These are phyloP conservation scores for Drosophila falleni DNA, from an alignment of 2,888 invertebrate genomes.

Conservation along the genomic window DNA sequence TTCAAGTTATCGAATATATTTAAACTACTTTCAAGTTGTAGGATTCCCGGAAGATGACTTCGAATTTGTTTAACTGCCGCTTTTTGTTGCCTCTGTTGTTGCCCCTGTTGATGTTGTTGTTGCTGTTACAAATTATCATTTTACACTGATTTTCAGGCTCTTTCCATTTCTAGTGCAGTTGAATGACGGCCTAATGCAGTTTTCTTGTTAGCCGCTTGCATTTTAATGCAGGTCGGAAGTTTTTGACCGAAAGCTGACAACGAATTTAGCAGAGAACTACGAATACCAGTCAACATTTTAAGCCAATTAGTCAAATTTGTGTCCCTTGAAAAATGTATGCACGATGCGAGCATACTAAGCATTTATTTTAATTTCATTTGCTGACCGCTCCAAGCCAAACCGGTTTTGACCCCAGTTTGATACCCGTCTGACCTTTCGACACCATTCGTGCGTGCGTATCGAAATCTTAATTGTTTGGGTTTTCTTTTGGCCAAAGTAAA, in stretches of 20 bases:
- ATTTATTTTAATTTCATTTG: constrained; percentile 37
- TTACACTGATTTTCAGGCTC: constrained; percentile 44
- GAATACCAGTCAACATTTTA: constrained; percentile 27
- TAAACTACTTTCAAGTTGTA: neutral
- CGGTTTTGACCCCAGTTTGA: constrained; percentile 42
- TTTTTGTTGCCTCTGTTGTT: constrained; percentile 7
- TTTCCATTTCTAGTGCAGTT: neutral
- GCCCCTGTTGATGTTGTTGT: constrained; percentile 8
- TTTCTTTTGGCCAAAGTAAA: constrained; percentile 19
- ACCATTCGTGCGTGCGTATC: constrained; percentile 59
- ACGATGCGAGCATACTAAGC: constrained; percentile 15
- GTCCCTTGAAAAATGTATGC: constrained; percentile 36
- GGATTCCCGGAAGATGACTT: constrained; percentile 32
- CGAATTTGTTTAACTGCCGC: constrained; percentile 39
- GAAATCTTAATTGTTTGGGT: constrained; percentile 64
- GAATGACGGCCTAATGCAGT: constrained; percentile 65
- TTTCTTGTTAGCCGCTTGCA: constrained; percentile 73
- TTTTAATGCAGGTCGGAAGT: constrained; percentile 57
- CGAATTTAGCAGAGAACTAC: constrained; percentile 30
- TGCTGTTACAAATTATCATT: constrained; percentile 42
- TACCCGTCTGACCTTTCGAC: constrained; percentile 55
- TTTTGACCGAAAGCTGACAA: constrained; percentile 34
- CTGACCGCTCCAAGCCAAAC: constrained; percentile 19
- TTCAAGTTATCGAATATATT: neutral
- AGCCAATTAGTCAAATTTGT: constrained; percentile 75